These are phyloP conservation scores for Zapornia atra DNA, from an alignment of 2,113 vertebrate genomes.

Conservation along the genomic window DNA sequence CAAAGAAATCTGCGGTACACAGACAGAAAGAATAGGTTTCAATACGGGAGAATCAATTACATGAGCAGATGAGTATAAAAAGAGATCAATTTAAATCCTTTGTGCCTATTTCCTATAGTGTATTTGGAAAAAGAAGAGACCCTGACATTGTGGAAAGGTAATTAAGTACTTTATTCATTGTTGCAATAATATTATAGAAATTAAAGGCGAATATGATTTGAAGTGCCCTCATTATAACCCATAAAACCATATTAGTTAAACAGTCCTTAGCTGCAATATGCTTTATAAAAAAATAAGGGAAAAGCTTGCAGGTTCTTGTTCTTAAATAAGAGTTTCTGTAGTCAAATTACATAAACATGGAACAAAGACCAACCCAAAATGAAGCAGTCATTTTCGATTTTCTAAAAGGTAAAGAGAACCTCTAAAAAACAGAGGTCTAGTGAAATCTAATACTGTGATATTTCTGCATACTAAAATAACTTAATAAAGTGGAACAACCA, in stretches of 20 bases:
- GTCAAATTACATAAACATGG: background rate
- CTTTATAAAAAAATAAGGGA: background rate
- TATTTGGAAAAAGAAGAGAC: conserved; percentile 29
- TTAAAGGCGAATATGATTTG: conserved; percentile 51
- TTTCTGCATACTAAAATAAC: conserved; percentile 56
- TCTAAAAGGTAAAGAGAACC: background rate
- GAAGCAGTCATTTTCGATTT: background rate
- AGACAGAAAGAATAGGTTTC: conserved; percentile 56
- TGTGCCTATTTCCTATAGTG: conserved; percentile 33
- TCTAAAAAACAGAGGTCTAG: background rate
- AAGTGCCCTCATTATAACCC: conserved; percentile 54
- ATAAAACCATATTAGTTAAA: conserved; percentile 49
- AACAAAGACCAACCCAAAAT: background rate
- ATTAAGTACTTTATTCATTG: conserved; percentile 56
- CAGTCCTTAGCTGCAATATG: conserved; percentile 12
- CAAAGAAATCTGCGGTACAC: conserved; percentile 7
- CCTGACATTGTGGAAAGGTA: conserved; percentile 20
- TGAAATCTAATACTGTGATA: conserved; percentile 43
- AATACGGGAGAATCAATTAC: conserved; percentile 36
- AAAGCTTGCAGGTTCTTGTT: background rate
- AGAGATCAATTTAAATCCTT: conserved; percentile 32
- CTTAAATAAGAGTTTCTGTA: background rate
- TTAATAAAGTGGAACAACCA: conserved; percentile 19
- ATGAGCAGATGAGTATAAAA: conserved; percentile 55
- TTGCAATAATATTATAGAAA: conserved; percentile 56